Conservation (phyloP, 2,888 invertebrate species). For the Phaonia tiefii region DNA sequence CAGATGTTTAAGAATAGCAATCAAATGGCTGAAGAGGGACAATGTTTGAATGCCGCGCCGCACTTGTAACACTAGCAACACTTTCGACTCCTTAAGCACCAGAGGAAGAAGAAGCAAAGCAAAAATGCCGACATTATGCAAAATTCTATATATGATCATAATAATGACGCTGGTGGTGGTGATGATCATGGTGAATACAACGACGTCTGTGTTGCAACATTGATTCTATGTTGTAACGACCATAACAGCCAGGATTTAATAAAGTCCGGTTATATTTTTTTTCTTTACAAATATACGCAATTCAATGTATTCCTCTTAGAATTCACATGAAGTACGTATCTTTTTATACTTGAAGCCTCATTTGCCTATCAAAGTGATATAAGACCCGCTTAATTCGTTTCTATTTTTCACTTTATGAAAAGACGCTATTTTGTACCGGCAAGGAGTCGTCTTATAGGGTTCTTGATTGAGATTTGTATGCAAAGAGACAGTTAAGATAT, state of each 20-base stretch:
- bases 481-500: too few relatives aligned
- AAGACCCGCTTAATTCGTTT: conserved; percentile 70
- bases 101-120: conserved; percentile 24
- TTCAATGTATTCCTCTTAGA: conserved; percentile 35
- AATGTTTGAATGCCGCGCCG: conserved; percentile 55
- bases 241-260: conserved; percentile 56
- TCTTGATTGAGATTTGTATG: too few relatives aligned
- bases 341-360: conserved; percentile 71
- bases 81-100: conserved; percentile 39
- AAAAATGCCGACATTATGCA: conserved; percentile 24
- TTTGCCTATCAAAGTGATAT: conserved; percentile 75
- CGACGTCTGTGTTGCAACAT: conserved; percentile 33
- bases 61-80: conserved; percentile 58
- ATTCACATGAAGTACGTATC: conserved; percentile 56
- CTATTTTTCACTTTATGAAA: conserved; percentile 56
- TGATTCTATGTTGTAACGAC: conserved; percentile 24
- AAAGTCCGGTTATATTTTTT: not conserved
- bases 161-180: not conserved
- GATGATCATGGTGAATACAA: conserved; percentile 48
- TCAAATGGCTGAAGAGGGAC: conserved; percentile 43
- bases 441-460: too few relatives aligned
- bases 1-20: conserved; percentile 48
- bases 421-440: conserved; percentile 65
- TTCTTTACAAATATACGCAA: not conserved
- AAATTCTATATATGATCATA: not conserved